These are phyloP conservation scores for Drosophila grimshawi DNA, from an alignment of 1,140 invertebrate genomes.

Conservation along the genomic window DNA sequence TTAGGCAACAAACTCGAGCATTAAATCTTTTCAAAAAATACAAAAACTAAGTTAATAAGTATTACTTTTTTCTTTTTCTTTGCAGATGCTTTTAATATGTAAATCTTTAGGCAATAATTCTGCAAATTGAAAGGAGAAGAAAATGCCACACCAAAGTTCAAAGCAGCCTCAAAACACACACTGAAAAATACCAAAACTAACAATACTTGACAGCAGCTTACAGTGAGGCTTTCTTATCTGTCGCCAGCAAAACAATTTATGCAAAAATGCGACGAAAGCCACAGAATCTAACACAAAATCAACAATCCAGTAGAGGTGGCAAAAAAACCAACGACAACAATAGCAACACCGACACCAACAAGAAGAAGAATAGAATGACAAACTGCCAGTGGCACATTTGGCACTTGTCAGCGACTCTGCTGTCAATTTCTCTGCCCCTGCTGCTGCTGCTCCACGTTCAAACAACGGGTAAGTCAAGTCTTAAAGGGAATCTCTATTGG, in stretches of 20 bases:
- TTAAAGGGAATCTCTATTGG: slow-evolving; percentile 28
- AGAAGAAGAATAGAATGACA: slow-evolving; percentile 61
- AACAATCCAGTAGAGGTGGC: slow-evolving; percentile 42
- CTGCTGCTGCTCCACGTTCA: slow-evolving; percentile 61
- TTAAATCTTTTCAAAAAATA: slow-evolving; percentile 10
- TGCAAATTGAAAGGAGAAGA: slow-evolving; percentile 19
- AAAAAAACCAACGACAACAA: slow-evolving; percentile 36
- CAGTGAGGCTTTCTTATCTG: slow-evolving; percentile 22
- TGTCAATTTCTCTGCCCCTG: slow-evolving; percentile 41
- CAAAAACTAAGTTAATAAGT: slow-evolving; percentile 4
- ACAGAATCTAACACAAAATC: slow-evolving; percentile 60
- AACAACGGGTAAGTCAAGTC: slow-evolving; percentile 59
- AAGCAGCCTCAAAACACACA: slow-evolving; percentile 30
- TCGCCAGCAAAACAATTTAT: slow-evolving; percentile 55
- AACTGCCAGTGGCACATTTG: slow-evolving; percentile 50
- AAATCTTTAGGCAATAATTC: slow-evolving; percentile 23
- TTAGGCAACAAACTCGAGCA: slow-evolving; percentile 47
- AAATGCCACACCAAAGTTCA: slow-evolving; percentile 53
- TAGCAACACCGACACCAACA: background rate
- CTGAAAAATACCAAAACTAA: slow-evolving; percentile 35
- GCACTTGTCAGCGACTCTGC: slow-evolving; percentile 56
- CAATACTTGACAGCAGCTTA: slow-evolving; percentile 36
- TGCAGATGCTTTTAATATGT: slow-evolving; percentile 38
- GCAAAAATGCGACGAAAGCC: slow-evolving; percentile 80
- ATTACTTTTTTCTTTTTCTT: slow-evolving; percentile 33